Base-by-base conservation (phyloP, 2,113 vertebrate genomes). In the Mesocricetus auratus region DNA sequence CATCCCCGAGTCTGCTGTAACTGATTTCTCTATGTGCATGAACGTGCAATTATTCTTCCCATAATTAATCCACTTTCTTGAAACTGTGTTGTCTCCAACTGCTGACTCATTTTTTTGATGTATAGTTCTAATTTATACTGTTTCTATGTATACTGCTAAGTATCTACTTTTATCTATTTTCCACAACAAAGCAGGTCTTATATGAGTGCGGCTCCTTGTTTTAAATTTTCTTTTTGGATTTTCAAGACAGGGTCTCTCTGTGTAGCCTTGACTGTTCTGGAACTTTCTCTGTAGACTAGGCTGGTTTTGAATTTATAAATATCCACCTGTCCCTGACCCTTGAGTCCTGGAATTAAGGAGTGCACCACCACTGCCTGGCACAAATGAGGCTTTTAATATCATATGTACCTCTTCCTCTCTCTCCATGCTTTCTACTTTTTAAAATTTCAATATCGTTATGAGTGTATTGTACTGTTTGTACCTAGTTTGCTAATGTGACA, bases 101-200 rank as follows among this genome's bases (percentile, higher is more conserved):
- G 78, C 7, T 69, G 22, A 42, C 19, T 75, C 13, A 9, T 47
- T 47, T 89, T 96, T 77, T 95, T 77, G 86, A 21, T 73, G 68
- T 9, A 58, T 3, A 5, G 19, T 21, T 50, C 82, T 0, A 90
- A 31, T 26, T 58, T 24, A 13, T 24, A 82, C 21, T 42, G 24
- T 83, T 82, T 83, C 81, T 42, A 42, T 83, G 81, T 26, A 68
- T 64, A 69, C 16, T 95, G n/a, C 50, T 81, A 92, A 95, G 77
- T 12, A 91, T 31, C 42, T 90, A 36, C 42, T n/a, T 93, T 77
- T 87, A 26, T 13, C 16, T 50, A 2, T 11, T 90, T 50, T 66
- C 56, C 15, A 78, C 82, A 83, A 83, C 19, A 93, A 96, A 58
- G 21, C 36, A 58, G 11, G 16, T 71, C n/a, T 47, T 73, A 7